Conservation (phyloP, 2,113 vertebrate genomes). For the Felis chaus region DNA sequence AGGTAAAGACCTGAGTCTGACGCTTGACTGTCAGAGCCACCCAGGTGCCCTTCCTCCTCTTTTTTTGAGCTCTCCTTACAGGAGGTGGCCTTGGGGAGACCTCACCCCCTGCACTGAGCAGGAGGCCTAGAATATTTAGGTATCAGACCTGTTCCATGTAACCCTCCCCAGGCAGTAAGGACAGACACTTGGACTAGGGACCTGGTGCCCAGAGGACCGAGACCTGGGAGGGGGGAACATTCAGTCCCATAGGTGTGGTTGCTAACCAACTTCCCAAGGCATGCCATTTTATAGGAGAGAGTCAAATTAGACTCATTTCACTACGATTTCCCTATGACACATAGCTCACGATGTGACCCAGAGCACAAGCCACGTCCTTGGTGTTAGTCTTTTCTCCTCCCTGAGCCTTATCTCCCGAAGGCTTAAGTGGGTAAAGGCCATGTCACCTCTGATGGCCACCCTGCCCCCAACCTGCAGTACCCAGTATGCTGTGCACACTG, state of each 20-base stretch:
- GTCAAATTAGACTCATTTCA: not conserved
- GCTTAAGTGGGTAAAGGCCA: not conserved
- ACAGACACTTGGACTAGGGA: not conserved
- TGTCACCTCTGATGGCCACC: conserved; percentile 8
- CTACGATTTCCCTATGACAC: not conserved
- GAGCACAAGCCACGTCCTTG: not conserved
- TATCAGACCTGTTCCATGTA: not conserved
- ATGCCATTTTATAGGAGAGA: not conserved
- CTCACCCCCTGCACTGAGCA: not conserved
- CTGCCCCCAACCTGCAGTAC: not conserved
- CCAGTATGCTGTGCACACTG: not conserved
- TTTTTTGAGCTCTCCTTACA: not conserved
- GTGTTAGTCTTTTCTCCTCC: not conserved
- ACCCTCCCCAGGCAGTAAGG: not conserved
- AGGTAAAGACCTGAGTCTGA: too few species aligned
- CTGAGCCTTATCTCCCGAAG: conserved; percentile 32
- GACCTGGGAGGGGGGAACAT: not conserved
- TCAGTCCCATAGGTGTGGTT: not conserved
- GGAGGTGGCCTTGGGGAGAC: not conserved
- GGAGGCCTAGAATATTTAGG: not conserved
- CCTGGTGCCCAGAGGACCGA: not conserved
- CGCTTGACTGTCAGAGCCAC: too few species aligned
- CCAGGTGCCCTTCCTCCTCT: not conserved
- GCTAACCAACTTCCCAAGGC: conserved; percentile 1
- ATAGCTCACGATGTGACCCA: not conserved